phyloP scores from a whole-genome alignment of 2,797 vertebrate genomes.

The Oreonectes daqikongensis region DNA sequence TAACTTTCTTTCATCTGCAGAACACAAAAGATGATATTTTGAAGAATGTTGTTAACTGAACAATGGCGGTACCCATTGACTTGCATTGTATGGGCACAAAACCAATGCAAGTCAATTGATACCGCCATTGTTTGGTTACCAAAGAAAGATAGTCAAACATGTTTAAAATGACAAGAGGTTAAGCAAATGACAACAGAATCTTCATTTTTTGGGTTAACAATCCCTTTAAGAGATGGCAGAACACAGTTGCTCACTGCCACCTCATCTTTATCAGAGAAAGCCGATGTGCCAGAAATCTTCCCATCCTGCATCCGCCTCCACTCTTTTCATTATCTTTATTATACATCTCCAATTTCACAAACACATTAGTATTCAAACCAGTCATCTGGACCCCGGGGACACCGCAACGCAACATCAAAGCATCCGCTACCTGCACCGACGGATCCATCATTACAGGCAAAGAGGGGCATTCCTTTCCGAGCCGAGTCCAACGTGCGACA shows the following conservation, averaged over 20 bases:
- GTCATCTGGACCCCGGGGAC: constrained; percentile 29
- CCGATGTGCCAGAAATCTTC: not conserved
- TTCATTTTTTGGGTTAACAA: no score
- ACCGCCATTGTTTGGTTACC: no score
- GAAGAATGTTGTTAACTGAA: no score
- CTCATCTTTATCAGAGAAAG: not conserved
- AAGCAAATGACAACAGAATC: no score
- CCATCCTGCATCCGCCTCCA: not conserved
- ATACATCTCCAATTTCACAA: constrained; percentile 34
- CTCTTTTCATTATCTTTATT: constrained; percentile 34
- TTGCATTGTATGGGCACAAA: no score
- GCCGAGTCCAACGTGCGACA: constrained; percentile 21
- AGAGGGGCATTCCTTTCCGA: constrained; percentile 41
- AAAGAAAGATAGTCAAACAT: no score
- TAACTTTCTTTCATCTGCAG: no score
- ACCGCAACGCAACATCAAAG: constrained; percentile 33
- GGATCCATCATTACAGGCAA: constrained; percentile 42
- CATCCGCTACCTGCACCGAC: constrained; percentile 31
- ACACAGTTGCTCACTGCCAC: not conserved
- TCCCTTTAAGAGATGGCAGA: not conserved
- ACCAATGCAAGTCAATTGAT: no score
- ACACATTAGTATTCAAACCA: constrained; percentile 26
- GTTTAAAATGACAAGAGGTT: no score
- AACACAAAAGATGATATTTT: no score
- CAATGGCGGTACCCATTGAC: no score